A percentile compares a stretch with the other conserved stretches of the same genome.
Evolutionary conservation across 2,888 invertebrate genomes (phyloP).

Genomic region (Chymomyza fuscimana): DNA sequence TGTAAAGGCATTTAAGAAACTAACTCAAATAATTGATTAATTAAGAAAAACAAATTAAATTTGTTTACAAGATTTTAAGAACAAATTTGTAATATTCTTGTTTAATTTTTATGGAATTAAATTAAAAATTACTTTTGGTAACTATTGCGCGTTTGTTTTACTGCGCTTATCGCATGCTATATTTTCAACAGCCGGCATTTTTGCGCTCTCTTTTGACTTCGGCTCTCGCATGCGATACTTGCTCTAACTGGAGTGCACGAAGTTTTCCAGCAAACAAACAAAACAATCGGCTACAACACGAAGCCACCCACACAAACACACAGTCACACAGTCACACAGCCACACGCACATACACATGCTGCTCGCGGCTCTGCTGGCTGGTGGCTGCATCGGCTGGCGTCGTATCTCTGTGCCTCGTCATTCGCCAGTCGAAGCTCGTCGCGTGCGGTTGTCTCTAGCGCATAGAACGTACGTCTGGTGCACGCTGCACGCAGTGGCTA

Average conservation of each 20-base stretch:
- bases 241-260: slow-evolving; percentile 14
- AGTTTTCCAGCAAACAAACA: not conserved
- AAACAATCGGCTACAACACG: slow-evolving; percentile 30
- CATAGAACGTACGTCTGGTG: slow-evolving; percentile 20
- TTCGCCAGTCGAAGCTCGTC: slow-evolving; percentile 68
- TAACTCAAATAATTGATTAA: not conserved
- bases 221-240: slow-evolving; percentile 57
- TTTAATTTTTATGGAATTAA: too few species aligned
- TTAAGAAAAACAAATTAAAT: not conserved
- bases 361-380: slow-evolving; percentile 16
- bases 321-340: slow-evolving; percentile 9
- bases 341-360: slow-evolving; percentile 41
- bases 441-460: slow-evolving; percentile 59
- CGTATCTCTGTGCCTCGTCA: slow-evolving; percentile 45
- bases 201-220: not conserved
- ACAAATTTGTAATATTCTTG: too few species aligned
- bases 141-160: too few species aligned
- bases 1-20: not conserved
- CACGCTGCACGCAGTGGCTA: not conserved
- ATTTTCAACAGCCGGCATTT: not conserved
- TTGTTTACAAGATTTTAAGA: too few species aligned
- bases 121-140: too few species aligned
- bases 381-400: slow-evolving; percentile 41
- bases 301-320: slow-evolving; percentile 46
- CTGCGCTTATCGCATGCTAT: slow-evolving; percentile 5